These are phyloP conservation scores for Florisuga fusca DNA, from an alignment of 2,797 vertebrate species.

Conservation along the genomic window DNA sequence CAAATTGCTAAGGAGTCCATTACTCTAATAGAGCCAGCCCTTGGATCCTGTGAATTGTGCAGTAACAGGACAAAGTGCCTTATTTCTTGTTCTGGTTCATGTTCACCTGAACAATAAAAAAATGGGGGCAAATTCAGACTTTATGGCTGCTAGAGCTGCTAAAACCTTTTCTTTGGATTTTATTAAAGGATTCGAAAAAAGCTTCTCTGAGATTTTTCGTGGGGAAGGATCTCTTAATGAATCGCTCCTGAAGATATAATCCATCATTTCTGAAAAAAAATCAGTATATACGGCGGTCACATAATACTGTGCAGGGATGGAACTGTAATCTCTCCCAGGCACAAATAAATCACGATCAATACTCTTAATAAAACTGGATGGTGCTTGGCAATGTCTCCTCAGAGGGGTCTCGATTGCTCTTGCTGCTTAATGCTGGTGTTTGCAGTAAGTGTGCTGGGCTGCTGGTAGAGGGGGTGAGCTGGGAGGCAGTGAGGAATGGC, in stretches of 20 bases:
- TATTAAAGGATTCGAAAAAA: not conserved
- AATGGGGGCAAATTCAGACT: not conserved
- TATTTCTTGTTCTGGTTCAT: not conserved
- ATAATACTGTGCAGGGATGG: not conserved
- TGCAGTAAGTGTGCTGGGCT: rapidly evolving
- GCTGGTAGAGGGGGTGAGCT: not conserved
- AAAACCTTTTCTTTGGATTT: not conserved
- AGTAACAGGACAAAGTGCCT: not conserved
- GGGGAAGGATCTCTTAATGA: not conserved
- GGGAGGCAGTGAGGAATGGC: not conserved
- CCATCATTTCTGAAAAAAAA: not conserved
- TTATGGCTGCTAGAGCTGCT: not conserved
- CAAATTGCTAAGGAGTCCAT: not conserved
- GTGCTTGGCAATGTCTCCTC: not conserved
- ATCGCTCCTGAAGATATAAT: not conserved
- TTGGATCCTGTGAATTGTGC: not conserved
- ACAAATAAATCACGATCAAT: not conserved
- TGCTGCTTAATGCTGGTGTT: not conserved
- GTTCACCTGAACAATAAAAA: not conserved
- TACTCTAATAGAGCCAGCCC: not conserved
- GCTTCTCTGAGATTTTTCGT: not conserved
- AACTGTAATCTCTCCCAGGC: not conserved
- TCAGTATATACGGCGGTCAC: not conserved
- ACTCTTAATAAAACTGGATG: not conserved
- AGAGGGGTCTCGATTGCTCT: not conserved